Evolutionary conservation across 2,888 invertebrate species (phyloP).

Genomic region (Rugalucina vietnamica): DNA sequence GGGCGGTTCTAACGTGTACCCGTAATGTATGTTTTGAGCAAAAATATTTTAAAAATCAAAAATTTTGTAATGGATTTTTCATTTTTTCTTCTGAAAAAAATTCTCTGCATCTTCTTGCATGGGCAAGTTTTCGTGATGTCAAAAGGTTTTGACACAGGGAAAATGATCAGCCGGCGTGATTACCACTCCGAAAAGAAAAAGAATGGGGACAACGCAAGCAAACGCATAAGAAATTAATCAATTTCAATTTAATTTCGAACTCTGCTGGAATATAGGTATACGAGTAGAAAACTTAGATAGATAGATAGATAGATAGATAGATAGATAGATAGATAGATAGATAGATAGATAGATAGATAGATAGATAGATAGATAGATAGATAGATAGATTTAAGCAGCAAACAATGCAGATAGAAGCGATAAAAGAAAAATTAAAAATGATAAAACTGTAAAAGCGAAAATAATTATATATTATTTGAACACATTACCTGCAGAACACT

Average conservation of each 20-base stretch:
- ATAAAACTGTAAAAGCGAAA: background rate
- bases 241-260: background rate
- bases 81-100: no score
- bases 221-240: background rate
- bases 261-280: background rate
- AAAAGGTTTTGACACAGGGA: background rate
- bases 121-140: no score
- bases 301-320: background rate
- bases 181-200: background rate
- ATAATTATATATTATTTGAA: background rate
- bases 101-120: no score
- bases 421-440: background rate
- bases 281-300: background rate
- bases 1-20: no score
- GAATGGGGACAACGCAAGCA: background rate
- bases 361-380: slow-evolving; percentile 4
- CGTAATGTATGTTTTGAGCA: no score
- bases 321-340: slow-evolving; percentile 1
- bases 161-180: background rate
- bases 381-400: no score
- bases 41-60: no score
- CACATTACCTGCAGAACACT: background rate
- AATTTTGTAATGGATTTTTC: no score
- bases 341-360: background rate
- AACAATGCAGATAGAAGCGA: background rate